Evolutionary conservation across 2,797 vertebrate genomes (phyloP).

Genomic region (Gobio occitaniae): DNA sequence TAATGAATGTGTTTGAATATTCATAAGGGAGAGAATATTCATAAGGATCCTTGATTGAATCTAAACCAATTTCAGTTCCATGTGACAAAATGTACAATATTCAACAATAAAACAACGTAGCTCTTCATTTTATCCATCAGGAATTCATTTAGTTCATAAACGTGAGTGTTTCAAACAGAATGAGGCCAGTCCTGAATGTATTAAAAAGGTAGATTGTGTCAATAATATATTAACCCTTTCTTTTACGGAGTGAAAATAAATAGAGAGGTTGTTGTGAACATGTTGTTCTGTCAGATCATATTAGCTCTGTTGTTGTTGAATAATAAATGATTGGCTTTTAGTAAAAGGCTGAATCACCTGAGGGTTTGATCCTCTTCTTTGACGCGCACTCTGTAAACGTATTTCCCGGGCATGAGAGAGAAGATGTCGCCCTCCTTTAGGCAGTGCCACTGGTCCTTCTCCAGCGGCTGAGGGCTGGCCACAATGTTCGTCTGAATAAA

Average conservation of each 20-base stretch:
- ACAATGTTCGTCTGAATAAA: slow-evolving; percentile 76
- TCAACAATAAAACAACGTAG: neutral
- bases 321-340: neutral
- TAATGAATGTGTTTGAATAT: slow-evolving; percentile 8
- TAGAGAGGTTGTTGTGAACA: neutral
- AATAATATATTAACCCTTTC: neutral
- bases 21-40: neutral
- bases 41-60: neutral
- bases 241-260: neutral
- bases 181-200: neutral
- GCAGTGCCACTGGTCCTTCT: slow-evolving; percentile 76
- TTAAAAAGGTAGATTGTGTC: neutral
- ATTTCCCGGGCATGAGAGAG: slow-evolving; percentile 83
- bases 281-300: neutral
- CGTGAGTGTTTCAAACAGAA: neutral
- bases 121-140: neutral
- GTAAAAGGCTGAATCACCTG: slow-evolving; percentile 62
- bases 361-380: slow-evolving; percentile 40
- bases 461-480: slow-evolving; percentile 74
- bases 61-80: neutral
- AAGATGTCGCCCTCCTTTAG: slow-evolving; percentile 80
- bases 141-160: neutral
- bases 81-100: neutral
- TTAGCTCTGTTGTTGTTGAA: neutral
- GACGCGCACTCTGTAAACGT: slow-evolving; percentile 76